These are phyloP conservation scores for Nowickia ferox DNA, from an alignment of 2,888 invertebrate genomes.

Conservation along the genomic window DNA sequence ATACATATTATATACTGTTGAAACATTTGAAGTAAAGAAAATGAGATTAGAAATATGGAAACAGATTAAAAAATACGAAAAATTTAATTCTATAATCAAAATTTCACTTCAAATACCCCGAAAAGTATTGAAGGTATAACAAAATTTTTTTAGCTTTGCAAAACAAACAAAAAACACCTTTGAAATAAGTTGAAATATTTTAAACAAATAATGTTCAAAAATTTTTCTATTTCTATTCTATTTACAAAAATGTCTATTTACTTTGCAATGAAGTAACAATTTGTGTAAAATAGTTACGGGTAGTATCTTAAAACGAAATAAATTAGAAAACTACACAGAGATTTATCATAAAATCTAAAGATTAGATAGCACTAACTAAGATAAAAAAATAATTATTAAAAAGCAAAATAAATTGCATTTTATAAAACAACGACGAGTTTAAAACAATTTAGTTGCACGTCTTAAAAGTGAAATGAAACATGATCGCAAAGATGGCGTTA, in stretches of 20 bases:
- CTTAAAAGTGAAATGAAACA: constrained; percentile 23
- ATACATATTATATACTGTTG: too few species aligned
- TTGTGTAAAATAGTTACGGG: neutral
- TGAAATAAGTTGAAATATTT: too few species aligned
- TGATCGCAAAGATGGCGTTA: constrained; percentile 17
- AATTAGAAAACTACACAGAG: neutral
- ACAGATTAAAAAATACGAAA: too few species aligned
- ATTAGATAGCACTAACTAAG: constrained; percentile 44
- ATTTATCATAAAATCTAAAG: constrained; percentile 20
- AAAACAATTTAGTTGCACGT: constrained; percentile 33
- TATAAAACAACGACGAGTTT: neutral
- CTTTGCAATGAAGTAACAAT: neutral
- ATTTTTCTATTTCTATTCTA: too few species aligned
- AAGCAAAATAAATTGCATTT: neutral
- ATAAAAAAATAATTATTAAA: constrained; percentile 8
- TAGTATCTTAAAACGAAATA: neutral
- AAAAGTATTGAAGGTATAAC: too few species aligned
- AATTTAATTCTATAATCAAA: too few species aligned
- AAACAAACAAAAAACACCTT: too few species aligned
- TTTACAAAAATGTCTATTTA: neutral
- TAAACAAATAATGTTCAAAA: too few species aligned
- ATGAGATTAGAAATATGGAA: too few species aligned
- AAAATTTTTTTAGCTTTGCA: too few species aligned
- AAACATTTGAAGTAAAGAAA: too few species aligned
- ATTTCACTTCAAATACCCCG: too few species aligned